Conservation (phyloP, 2,888 invertebrate species). For the Agrotis ipsilon region DNA sequence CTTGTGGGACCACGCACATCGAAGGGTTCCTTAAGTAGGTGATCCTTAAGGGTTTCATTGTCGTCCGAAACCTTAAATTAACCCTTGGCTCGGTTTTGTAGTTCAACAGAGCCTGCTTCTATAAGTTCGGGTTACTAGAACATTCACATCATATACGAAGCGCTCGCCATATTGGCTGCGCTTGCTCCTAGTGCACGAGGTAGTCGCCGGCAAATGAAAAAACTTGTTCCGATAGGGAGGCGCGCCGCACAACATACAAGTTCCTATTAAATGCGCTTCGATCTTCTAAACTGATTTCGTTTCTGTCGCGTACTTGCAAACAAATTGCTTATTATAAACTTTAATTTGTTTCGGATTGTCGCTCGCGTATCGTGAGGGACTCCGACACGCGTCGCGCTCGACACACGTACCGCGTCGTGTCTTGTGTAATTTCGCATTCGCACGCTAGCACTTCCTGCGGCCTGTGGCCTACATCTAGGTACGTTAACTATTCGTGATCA, state of each 20-base stretch:
- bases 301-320: slow-evolving; percentile 47
- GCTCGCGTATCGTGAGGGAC: not conserved
- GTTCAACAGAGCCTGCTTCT: not conserved
- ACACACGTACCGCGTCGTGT: not conserved
- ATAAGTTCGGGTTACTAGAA: not conserved
- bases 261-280: slow-evolving; percentile 40
- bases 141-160: not conserved
- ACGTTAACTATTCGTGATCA: not conserved
- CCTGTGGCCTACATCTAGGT: not conserved
- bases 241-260: slow-evolving; percentile 11
- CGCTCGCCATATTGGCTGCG: not conserved
- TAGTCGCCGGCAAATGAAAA: slow-evolving; percentile 50
- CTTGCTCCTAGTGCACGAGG: not conserved
- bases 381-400: not conserved
- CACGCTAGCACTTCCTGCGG: not conserved
- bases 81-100: not conserved
- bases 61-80: not conserved
- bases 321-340: slow-evolving; percentile 65
- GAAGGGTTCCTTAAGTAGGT: too few relatives aligned
- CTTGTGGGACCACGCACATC: too few relatives aligned
- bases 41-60: too few relatives aligned
- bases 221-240: slow-evolving; percentile 34
- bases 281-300: slow-evolving; percentile 38
- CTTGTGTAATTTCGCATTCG: not conserved
- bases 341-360: slow-evolving; percentile 46